phyloP scores from a whole-genome alignment of 64 coral and sea anemone genomes.

The Montipora cactus region DNA sequence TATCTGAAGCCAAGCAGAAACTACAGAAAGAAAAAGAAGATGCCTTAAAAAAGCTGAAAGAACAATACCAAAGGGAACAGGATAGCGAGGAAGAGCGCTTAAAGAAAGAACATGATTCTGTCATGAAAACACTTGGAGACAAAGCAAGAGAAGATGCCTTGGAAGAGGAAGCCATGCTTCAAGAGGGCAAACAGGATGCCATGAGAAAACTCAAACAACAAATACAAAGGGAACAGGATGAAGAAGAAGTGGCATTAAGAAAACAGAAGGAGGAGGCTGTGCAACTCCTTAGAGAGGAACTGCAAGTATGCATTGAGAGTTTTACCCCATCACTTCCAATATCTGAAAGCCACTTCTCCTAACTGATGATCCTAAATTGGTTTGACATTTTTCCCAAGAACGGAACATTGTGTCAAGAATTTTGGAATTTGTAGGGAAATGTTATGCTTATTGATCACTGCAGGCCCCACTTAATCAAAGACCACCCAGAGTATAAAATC shows the following conservation, averaged over 20 bases:
- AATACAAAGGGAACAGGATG: constrained; percentile 84
- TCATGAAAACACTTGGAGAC: constrained; percentile 88
- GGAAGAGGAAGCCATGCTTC: constrained; percentile 94
- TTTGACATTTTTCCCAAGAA: too few species aligned
- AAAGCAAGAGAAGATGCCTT: constrained; percentile 85
- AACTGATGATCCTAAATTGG: too few species aligned
- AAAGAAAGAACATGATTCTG: constrained; percentile 75
- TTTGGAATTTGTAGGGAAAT: too few species aligned
- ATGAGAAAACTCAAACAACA: constrained; percentile 81
- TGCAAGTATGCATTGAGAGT: background rate
- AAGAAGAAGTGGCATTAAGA: constrained; percentile 69
- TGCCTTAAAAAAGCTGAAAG: constrained; percentile 68
- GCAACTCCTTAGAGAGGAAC: constrained; percentile 63
- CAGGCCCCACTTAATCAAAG: too few species aligned
- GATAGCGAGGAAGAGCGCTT: constrained; percentile 81
- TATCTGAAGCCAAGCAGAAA: constrained; percentile 87
- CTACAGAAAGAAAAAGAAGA: constrained; percentile 82
- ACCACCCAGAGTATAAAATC: too few species aligned
- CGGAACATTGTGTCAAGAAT: too few species aligned
- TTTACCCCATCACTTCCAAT: too few species aligned
- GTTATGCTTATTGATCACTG: too few species aligned
- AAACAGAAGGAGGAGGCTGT: constrained; percentile 77
- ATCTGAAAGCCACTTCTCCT: too few species aligned
- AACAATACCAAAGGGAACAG: constrained; percentile 68
- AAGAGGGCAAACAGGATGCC: constrained; percentile 85